Evolutionary conservation across 2,888 invertebrate genomes (phyloP).

Genomic region (Amorpha juglandis): DNA sequence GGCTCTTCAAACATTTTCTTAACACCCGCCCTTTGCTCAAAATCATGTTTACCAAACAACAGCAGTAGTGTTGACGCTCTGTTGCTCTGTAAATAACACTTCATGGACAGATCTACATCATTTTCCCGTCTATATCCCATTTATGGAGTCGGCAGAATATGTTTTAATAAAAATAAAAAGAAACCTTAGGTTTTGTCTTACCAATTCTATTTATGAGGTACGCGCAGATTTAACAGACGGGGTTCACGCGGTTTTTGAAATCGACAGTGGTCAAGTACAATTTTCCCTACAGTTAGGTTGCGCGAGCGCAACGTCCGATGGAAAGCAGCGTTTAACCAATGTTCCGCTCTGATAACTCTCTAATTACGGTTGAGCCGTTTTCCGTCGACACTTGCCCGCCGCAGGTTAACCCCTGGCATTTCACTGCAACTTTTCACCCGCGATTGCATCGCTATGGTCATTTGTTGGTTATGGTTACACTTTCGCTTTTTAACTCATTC

Average conservation of each 20-base stretch:
- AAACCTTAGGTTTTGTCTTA: no score
- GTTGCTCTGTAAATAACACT: slow-evolving; percentile 45
- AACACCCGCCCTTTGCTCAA: slow-evolving; percentile 52
- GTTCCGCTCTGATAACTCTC: slow-evolving; percentile 83
- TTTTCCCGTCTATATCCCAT: not conserved
- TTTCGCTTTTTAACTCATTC: slow-evolving; percentile 67
- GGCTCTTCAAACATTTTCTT: slow-evolving; percentile 50
- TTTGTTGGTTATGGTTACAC: slow-evolving; percentile 74
- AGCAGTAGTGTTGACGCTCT: slow-evolving; percentile 31
- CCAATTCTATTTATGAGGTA: slow-evolving; percentile 24
- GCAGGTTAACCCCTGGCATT: slow-evolving; percentile 77
- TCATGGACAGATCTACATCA: slow-evolving; percentile 39
- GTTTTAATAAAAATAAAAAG: not conserved
- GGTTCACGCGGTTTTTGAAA: slow-evolving; percentile 62
- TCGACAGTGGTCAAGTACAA: slow-evolving; percentile 80
- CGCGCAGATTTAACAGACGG: slow-evolving; percentile 56
- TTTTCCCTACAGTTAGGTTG: slow-evolving; percentile 80
- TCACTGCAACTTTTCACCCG: slow-evolving; percentile 74
- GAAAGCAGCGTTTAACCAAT: slow-evolving; percentile 84
- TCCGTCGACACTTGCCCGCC: slow-evolving; percentile 76
- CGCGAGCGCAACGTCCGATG: slow-evolving; percentile 82
- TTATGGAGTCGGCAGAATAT: not conserved
- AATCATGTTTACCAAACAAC: slow-evolving; percentile 63
- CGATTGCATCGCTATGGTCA: slow-evolving; percentile 60
- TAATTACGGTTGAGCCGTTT: slow-evolving; percentile 79